Percentiles rank a stretch among this genome's conserved stretches.
phyloP scores from a whole-genome alignment of 2,797 vertebrate species.

The Echiichthys vipera region DNA sequence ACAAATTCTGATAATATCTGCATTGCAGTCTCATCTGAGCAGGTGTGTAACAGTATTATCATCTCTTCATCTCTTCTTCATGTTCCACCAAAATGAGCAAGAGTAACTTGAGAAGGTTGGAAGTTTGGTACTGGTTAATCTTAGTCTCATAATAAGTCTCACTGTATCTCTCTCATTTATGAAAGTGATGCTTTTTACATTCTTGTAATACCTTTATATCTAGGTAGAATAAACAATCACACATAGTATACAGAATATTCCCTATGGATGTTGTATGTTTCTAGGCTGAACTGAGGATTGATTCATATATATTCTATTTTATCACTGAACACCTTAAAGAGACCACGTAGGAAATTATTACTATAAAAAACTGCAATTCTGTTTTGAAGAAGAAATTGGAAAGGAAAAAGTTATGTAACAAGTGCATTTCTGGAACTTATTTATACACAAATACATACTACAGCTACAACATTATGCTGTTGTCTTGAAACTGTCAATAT shows the following conservation, averaged over 20 bases:
- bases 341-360: not conserved
- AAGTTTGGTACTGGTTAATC: not conserved
- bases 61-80: not conserved
- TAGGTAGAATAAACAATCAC: not conserved
- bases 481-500: not conserved
- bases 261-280: not conserved
- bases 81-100: too few species aligned
- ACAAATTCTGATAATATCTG: not conserved
- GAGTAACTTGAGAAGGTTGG: not conserved
- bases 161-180: not conserved
- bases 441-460: not conserved
- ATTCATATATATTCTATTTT: not conserved
- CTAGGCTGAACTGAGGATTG: not conserved
- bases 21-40: not conserved
- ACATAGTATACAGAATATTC: not conserved
- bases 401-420: not conserved
- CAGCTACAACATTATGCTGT: not conserved
- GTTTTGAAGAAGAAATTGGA: accelerated
- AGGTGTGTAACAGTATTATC: not conserved
- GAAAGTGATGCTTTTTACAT: conserved; percentile 6
- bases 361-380: not conserved
- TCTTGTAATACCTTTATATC: too few species aligned
- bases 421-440: not conserved
- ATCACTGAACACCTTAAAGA: not conserved
- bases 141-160: not conserved